Evolutionary conservation across 2,888 invertebrate genomes (phyloP), one percentile per base, ranked within the genome.

Genomic region (Crioceris asparagi): DNA sequence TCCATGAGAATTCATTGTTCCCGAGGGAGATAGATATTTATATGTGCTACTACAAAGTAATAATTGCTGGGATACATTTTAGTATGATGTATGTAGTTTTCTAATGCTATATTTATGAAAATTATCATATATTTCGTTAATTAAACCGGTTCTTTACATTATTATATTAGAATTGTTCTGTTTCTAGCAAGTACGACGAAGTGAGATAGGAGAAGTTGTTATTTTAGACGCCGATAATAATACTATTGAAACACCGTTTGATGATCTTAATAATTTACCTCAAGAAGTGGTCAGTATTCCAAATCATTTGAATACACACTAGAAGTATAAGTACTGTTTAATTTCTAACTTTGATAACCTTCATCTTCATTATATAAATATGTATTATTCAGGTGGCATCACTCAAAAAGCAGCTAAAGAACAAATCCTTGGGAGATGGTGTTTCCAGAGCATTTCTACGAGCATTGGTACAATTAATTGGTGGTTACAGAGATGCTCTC

Each of bases 151-250:
- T n/a, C n/a, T n/a, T n/a, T n/a, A n/a, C n/a, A n/a, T n/a, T n/a
- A n/a, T n/a, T n/a, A n/a, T n/a, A n/a, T n/a, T n/a, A n/a, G n/a
- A n/a, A n/a, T n/a, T n/a, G n/a, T n/a, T n/a, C n/a, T n/a, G n/a
- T n/a, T n/a, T n/a, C n/a, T 68, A 86, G 86, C 75, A 69, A 61
- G 79, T 88, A 42, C 74, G 77, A 51, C 75, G 75, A 62, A 75
- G 76, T 32, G 94, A 96, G 65, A 72, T 97, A 41, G 93, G 92
- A 21, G 96, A 97, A 60, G 87, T 93, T 47, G 93, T 96, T 29
- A 76, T 94, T 50, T 72, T 97, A 58, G 85, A 97, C 69, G 87
- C 92, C 41, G 97, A 98, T 68, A 78, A 75, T 39, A 91, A 92
- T 61, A 77, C 75, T 37, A 77, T 97, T 30, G 77, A 76, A 59